phyloP scores from a whole-genome alignment of 2,113 vertebrate genomes.

The Pithys albifrons region DNA sequence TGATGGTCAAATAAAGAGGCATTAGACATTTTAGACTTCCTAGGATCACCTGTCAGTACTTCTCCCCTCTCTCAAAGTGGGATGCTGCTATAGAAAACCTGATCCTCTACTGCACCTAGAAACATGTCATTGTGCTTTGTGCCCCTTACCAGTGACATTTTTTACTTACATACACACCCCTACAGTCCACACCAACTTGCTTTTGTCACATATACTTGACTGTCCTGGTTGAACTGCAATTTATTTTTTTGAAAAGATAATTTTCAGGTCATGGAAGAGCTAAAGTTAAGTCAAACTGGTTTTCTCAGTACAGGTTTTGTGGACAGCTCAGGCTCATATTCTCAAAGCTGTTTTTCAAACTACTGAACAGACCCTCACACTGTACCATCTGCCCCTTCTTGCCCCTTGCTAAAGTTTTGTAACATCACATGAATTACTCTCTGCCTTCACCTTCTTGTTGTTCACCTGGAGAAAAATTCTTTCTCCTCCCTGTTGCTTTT shows the following conservation, averaged over 20 bases:
- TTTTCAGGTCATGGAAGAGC: no score
- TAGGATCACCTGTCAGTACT: neutral
- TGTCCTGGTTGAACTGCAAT: neutral
- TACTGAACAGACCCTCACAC: neutral
- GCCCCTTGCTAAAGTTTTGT: neutral
- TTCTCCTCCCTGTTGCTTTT: neutral
- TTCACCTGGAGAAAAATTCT: neutral
- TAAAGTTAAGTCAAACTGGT: neutral
- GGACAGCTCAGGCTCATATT: neutral
- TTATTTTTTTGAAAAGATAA: neutral
- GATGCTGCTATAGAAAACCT: neutral
- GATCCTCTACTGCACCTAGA: neutral
- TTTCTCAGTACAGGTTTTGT: neutral
- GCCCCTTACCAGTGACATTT: neutral
- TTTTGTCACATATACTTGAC: neutral
- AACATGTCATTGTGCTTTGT: neutral
- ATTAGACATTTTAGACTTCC: neutral
- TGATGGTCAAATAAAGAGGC: neutral
- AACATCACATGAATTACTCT: neutral
- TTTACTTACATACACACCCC: neutral
- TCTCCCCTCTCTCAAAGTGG: fast-evolving
- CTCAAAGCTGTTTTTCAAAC: neutral
- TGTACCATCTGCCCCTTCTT: neutral
- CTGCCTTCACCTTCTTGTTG: neutral
- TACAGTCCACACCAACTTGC: neutral